Percentiles rank a stretch among this genome's conserved stretches.
These are phyloP conservation scores for Pogonomyrmex barbatus DNA, from an alignment of 1,140 invertebrate species.

Conservation along the genomic window DNA sequence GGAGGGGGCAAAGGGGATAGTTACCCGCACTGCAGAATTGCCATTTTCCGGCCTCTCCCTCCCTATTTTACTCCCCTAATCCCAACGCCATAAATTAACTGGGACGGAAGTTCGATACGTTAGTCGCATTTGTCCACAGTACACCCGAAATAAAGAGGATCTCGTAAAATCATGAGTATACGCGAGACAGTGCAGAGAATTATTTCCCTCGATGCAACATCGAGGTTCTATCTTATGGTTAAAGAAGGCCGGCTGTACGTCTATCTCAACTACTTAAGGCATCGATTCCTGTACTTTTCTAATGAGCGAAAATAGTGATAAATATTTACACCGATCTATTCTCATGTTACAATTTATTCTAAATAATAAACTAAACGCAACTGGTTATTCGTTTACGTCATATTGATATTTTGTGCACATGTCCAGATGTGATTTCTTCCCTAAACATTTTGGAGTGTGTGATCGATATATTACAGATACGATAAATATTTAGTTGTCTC, in stretches of 20 bases:
- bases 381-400: constrained; percentile 33
- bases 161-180: constrained; percentile 61
- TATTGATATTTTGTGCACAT: constrained; percentile 42
- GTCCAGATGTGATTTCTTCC: constrained; percentile 17
- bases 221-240: constrained; percentile 24
- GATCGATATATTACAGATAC: neutral
- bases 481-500: neutral
- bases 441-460: constrained; percentile 1
- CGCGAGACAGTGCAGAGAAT: neutral
- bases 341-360: constrained; percentile 4
- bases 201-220: neutral
- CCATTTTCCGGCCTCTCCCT: constrained; percentile 77
- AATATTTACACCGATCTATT: constrained; percentile 26
- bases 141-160: constrained; percentile 72
- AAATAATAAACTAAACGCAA: constrained; percentile 34
- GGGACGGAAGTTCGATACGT: constrained; percentile 79
- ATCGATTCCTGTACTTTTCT: constrained; percentile 17
- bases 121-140: constrained; percentile 78
- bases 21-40: constrained; percentile 81
- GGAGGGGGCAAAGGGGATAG: constrained; percentile 60
- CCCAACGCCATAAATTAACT: constrained; percentile 81
- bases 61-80: constrained; percentile 80
- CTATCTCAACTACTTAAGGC: constrained; percentile 36
- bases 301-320: constrained; percentile 50
- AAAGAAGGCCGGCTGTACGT: constrained; percentile 34